Conservation (phyloP, 2,113 vertebrate species). For the Xerus inauris region DNA sequence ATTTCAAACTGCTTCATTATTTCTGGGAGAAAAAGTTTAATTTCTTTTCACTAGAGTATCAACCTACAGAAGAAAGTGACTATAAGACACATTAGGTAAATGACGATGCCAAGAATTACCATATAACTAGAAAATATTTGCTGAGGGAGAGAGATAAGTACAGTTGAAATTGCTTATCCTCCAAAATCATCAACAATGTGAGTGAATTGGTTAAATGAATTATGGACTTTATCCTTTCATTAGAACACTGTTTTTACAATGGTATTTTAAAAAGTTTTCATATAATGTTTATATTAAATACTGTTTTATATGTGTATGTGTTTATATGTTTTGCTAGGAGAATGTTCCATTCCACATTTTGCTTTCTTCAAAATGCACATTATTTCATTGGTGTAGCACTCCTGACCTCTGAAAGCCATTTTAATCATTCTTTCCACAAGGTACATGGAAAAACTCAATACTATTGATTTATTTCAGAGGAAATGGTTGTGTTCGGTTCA, state of each 20-base stretch:
- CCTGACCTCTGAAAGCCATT: background rate
- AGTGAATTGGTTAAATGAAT: background rate
- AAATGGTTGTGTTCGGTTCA: background rate
- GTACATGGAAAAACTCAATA: background rate
- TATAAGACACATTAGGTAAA: slow-evolving; percentile 54
- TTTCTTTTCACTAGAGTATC: slow-evolving; percentile 30
- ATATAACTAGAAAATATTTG: slow-evolving; percentile 32
- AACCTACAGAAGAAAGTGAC: slow-evolving; percentile 28
- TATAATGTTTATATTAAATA: background rate
- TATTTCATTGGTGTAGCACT: background rate
- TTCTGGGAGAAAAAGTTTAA: slow-evolving; percentile 44
- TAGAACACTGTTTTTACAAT: background rate
- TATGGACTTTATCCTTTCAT: background rate
- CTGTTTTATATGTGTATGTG: background rate
- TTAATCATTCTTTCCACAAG: background rate
- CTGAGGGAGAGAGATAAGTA: background rate
- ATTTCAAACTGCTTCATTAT: slow-evolving; percentile 66
- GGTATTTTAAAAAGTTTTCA: background rate
- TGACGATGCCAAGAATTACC: slow-evolving; percentile 39
- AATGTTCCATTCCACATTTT: background rate
- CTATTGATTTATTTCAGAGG: background rate
- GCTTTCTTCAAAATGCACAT: background rate
- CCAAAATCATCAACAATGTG: background rate
- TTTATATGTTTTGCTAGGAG: background rate
- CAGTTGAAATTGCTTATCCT: background rate